Evolutionary conservation across 2,888 invertebrate genomes (phyloP).

Genomic region (Callyntrura sp.): DNA sequence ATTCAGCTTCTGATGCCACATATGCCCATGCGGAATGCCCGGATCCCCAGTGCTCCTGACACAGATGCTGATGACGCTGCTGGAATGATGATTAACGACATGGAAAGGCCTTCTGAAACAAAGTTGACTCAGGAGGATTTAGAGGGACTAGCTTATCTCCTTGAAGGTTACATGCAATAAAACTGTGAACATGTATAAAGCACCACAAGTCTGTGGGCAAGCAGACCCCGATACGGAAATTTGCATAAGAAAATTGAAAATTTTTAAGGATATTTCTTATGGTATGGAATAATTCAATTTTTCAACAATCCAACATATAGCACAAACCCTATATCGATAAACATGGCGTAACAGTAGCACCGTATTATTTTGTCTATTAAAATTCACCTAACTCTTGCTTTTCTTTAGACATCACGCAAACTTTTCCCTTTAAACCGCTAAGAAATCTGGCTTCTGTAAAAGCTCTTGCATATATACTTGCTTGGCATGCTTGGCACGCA

Average conservation of each 20-base stretch:
- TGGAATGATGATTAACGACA: conserved; percentile 59
- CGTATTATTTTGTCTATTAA: too few species aligned
- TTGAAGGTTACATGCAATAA: conserved; percentile 74
- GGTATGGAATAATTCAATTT: conserved; percentile 5
- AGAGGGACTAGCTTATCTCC: conserved; percentile 74
- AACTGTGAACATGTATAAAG: conserved; percentile 14
- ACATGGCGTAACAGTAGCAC: too few species aligned
- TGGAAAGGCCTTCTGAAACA: conserved; percentile 55
- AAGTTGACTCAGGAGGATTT: conserved; percentile 78
- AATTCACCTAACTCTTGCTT: too few species aligned
- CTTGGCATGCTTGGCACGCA: too few species aligned
- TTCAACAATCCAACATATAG: conserved; percentile 35
- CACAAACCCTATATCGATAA: too few species aligned
- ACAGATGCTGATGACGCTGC: conserved; percentile 50
- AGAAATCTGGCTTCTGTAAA: too few species aligned
- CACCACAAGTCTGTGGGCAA: neutral
- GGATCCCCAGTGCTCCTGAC: conserved; percentile 59
- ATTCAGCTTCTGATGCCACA: conserved; percentile 77
- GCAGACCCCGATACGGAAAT: neutral
- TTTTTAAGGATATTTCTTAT: conserved; percentile 41
- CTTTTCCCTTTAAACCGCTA: too few species aligned
- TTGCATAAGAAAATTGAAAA: conserved; percentile 69
- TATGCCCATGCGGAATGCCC: conserved; percentile 66
- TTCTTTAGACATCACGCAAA: too few species aligned
- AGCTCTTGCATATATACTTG: too few species aligned